These are phyloP conservation scores for Aplidium turbinatum DNA, from an alignment of 23 tunicate genomes.

Conservation along the genomic window DNA sequence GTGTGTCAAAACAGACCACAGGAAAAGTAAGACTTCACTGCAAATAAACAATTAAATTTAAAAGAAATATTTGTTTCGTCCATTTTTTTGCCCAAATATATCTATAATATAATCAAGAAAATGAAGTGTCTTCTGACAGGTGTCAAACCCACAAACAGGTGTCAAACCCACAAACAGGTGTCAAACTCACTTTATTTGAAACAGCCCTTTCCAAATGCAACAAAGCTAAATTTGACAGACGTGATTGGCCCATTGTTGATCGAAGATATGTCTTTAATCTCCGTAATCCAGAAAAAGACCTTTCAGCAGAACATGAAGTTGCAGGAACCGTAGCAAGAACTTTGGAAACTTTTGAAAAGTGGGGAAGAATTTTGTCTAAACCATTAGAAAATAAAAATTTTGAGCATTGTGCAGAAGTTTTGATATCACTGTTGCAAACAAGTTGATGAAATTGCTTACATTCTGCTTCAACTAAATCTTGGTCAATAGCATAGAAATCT, in stretches of 20 bases:
- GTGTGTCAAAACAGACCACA: too few species aligned
- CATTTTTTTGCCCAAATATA: slow-evolving; percentile 6
- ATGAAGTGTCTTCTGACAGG: too few species aligned
- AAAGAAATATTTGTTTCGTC: slow-evolving; percentile 12
- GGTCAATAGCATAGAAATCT: slow-evolving; percentile 5
- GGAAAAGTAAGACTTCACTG: too few species aligned
- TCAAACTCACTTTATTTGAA: background rate
- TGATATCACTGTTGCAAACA: too few species aligned
- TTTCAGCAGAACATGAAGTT: slow-evolving; percentile 17
- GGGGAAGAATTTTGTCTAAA: slow-evolving; percentile 10
- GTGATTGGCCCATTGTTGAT: slow-evolving; percentile 8
- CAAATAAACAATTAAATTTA: too few species aligned
- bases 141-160: too few species aligned
- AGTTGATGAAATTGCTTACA: too few species aligned
- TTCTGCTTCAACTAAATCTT: too few species aligned
- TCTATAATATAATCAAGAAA: background rate
- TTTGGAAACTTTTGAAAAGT: slow-evolving; percentile 19
- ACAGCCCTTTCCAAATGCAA: background rate
- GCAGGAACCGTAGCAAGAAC: slow-evolving; percentile 22
- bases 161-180: too few species aligned
- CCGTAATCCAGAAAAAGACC: slow-evolving; percentile 30
- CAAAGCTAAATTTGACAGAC: slow-evolving; percentile 18
- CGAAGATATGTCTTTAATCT: slow-evolving; percentile 37
- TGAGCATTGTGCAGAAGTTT: too few species aligned
- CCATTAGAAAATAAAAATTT: too few species aligned